These are phyloP conservation scores for Elephas maximus DNA, from an alignment of 2,113 vertebrate species.

Conservation along the genomic window DNA sequence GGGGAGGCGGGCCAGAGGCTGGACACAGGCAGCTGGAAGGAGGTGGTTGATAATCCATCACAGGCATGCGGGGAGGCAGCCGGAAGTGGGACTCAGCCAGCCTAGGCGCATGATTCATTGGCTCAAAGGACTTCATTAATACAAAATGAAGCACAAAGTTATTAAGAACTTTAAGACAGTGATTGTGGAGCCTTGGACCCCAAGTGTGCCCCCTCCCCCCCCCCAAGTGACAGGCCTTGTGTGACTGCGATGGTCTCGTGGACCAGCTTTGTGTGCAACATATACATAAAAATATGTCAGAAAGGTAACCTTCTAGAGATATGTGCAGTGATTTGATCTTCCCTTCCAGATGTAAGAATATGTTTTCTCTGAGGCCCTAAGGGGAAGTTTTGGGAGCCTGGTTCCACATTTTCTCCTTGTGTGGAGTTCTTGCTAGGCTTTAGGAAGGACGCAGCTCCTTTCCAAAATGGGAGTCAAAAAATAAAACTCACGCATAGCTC, in stretches of 20 bases:
- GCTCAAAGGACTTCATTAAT: not conserved
- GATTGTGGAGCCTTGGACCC: not conserved
- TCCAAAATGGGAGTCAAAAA: not conserved
- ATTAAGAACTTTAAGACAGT: not conserved
- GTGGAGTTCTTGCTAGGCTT: not conserved
- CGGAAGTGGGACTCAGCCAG: not conserved
- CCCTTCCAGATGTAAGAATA: not conserved
- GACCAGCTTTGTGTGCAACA: not conserved
- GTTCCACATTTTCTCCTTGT: not conserved
- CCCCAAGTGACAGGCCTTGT: not conserved
- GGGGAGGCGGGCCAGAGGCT: no score
- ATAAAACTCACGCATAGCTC: not conserved
- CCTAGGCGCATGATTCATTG: no score
- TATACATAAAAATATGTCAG: not conserved
- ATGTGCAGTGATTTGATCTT: not conserved
- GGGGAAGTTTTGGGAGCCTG: not conserved
- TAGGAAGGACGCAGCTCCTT: not conserved
- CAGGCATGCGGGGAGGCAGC: not conserved
- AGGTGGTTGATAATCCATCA: not conserved
- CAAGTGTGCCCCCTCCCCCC: not conserved
- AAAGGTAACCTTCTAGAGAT: not conserved
- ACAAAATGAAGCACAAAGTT: not conserved
- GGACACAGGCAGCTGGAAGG: not conserved
- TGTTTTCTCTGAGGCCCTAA: not conserved
- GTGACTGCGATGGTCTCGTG: no score